These are phyloP conservation scores for Rhipidura dahli DNA, from an alignment of 2,113 vertebrate genomes.

Conservation along the genomic window DNA sequence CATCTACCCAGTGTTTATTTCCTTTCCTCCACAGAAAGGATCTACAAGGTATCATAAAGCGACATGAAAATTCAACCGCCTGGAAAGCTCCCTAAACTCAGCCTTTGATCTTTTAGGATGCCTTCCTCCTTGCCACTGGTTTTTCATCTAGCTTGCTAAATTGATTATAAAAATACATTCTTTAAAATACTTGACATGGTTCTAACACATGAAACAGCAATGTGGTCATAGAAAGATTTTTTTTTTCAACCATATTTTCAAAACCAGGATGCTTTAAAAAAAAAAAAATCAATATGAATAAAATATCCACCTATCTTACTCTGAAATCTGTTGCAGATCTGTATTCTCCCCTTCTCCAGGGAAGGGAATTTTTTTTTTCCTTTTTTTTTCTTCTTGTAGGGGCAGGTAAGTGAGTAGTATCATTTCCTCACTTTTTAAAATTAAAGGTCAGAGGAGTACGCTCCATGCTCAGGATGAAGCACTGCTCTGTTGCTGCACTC, in stretches of 20 bases:
- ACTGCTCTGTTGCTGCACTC: background rate
- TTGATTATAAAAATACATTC: background rate
- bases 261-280: background rate
- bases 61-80: background rate
- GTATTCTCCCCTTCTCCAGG: background rate
- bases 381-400: background rate
- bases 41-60: background rate
- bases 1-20: background rate
- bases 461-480: background rate
- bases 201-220: background rate
- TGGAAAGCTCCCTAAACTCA: background rate
- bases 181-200: background rate
- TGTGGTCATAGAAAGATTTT: background rate
- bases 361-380: rapidly evolving
- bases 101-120: background rate
- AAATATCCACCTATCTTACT: background rate
- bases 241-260: background rate
- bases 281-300: background rate
- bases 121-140: background rate
- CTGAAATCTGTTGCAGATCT: background rate
- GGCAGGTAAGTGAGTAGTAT: background rate
- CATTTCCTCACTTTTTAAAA: background rate
- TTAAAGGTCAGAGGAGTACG: background rate
- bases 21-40: background rate
- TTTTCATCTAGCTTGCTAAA: background rate